A percentile compares a stretch with the other conserved stretches of the same genome.
Evolutionary conservation across 1,140 invertebrate genomes (phyloP).

Genomic region (Dendrolimus punctatus): DNA sequence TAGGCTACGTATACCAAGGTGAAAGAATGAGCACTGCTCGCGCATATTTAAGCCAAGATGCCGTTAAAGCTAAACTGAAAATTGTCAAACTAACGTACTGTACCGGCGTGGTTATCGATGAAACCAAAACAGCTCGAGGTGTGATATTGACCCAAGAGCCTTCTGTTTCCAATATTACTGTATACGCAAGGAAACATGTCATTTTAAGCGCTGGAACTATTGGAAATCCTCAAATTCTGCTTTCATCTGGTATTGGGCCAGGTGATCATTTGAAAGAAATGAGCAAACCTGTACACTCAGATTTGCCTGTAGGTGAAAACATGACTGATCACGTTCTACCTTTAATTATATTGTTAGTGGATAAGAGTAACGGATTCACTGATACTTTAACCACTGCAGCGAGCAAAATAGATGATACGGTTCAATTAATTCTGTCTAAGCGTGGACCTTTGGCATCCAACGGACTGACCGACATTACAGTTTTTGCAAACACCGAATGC

Average conservation of each 20-base stretch:
- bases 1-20: constrained; percentile 31
- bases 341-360: constrained; percentile 55
- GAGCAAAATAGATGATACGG: constrained; percentile 47
- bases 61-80: constrained; percentile 77
- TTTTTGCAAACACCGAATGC: constrained; percentile 67
- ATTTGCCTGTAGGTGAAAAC: constrained; percentile 81
- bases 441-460: constrained; percentile 63
- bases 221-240: constrained; percentile 80
- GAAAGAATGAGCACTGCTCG: constrained; percentile 34
- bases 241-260: constrained; percentile 84
- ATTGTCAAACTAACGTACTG: constrained; percentile 79
- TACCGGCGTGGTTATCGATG: constrained; percentile 81
- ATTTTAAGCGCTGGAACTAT: constrained; percentile 81
- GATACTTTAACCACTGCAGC: constrained; percentile 31
- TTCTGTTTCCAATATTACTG: constrained; percentile 18
- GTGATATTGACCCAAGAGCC: constrained; percentile 47
- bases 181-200: constrained; percentile 76
- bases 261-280: constrained; percentile 71
- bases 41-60: constrained; percentile 23
- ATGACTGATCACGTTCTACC: constrained; percentile 80
- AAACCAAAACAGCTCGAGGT: constrained; percentile 77
- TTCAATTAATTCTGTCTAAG: constrained; percentile 24
- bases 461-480: constrained; percentile 66
- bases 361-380: constrained; percentile 27
- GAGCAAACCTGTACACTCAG: constrained; percentile 72